Evolutionary conservation across 2,888 invertebrate species (phyloP).

Genomic region (Crematogaster levior): DNA sequence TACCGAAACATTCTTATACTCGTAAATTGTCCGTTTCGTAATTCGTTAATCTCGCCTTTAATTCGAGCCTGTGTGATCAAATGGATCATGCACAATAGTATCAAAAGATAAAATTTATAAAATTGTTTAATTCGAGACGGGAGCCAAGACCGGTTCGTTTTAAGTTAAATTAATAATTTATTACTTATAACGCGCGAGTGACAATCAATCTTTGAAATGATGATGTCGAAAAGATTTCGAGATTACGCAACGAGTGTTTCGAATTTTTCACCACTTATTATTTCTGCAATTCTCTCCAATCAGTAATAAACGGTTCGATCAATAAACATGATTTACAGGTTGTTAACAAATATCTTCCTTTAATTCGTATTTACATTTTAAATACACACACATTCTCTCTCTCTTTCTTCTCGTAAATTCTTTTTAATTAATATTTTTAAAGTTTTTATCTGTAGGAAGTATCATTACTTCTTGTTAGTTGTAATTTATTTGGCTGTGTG

Average conservation of each 20-base stretch:
- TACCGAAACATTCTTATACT: constrained; percentile 7
- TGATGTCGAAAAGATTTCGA: background rate
- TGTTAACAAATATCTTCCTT: background rate
- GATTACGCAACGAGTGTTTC: background rate
- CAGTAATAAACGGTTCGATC: background rate
- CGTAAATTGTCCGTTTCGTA: constrained; percentile 17
- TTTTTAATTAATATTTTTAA: background rate
- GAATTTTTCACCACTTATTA: background rate
- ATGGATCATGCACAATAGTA: background rate
- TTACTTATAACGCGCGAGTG: background rate
- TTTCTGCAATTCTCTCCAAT: background rate
- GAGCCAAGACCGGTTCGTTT: background rate
- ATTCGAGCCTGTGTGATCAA: constrained; percentile 14
- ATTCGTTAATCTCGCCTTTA: constrained; percentile 45
- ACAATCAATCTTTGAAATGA: constrained; percentile 11
- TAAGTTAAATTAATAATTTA: constrained; percentile 24
- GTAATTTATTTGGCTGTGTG: background rate
- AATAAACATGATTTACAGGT: background rate
- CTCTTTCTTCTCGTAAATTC: background rate
- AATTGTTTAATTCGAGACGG: constrained; percentile 17
- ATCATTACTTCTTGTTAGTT: background rate
- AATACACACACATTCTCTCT: background rate
- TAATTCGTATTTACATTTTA: background rate
- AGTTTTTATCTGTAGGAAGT: background rate
- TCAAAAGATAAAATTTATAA: constrained; percentile 30